Evolutionary conservation across 92 coral and sea anemone genomes (phyloP).

Genomic region (Epizoanthus scotinus): DNA sequence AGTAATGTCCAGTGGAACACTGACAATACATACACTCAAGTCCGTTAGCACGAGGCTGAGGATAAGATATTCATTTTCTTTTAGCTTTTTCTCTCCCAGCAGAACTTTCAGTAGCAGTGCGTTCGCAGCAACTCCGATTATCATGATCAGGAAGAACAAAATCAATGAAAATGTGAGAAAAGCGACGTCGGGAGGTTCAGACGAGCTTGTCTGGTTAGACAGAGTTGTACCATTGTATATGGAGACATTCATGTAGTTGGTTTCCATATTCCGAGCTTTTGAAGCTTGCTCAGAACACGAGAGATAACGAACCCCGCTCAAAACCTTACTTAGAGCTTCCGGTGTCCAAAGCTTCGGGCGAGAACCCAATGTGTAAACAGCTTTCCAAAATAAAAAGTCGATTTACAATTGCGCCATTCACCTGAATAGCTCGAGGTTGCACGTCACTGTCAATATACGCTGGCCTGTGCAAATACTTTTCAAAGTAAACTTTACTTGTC

Average conservation of each 20-base stretch:
- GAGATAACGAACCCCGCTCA: too few relatives aligned
- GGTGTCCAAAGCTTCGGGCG: too few relatives aligned
- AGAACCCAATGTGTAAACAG: too few relatives aligned
- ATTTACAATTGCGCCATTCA: too few relatives aligned
- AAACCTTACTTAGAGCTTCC: too few relatives aligned
- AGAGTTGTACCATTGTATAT: background rate
- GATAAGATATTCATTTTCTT: slow-evolving; percentile 52
- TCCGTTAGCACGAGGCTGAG: slow-evolving; percentile 53
- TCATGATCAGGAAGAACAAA: slow-evolving; percentile 34
- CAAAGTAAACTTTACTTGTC: too few relatives aligned
- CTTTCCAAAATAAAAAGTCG: too few relatives aligned
- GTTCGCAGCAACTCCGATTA: slow-evolving; percentile 45
- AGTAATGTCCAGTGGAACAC: slow-evolving; percentile 72
- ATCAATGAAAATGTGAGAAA: slow-evolving; percentile 7
- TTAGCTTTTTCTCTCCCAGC: slow-evolving; percentile 41
- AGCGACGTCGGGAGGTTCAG: background rate
- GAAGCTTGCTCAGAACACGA: background rate
- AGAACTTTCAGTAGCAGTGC: slow-evolving; percentile 26
- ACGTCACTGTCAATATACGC: too few relatives aligned
- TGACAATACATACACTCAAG: slow-evolving; percentile 35
- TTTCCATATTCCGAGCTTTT: background rate
- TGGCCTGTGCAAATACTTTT: too few relatives aligned
- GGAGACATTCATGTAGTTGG: background rate
- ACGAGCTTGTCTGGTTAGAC: background rate
- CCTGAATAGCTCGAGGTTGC: too few relatives aligned